These are phyloP conservation scores for Spea bombifrons DNA, from an alignment of 2,113 vertebrate genomes.

Conservation along the genomic window DNA sequence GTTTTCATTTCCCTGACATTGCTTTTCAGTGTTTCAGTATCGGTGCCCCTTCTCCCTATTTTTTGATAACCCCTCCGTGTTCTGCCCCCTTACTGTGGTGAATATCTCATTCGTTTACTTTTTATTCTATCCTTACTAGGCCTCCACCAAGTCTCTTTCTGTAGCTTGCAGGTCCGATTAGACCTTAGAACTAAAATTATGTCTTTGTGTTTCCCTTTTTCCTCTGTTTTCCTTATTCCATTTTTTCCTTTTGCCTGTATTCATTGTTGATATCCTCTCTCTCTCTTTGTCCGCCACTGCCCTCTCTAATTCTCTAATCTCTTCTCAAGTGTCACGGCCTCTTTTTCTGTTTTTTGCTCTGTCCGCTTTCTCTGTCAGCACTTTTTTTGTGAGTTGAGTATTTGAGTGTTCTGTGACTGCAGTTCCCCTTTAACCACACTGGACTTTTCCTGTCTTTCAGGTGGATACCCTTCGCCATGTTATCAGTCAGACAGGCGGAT, in stretches of 20 bases:
- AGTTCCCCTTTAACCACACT: not conserved
- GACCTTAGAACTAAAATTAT: not conserved
- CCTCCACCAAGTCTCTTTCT: not conserved
- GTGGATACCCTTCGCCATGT: conserved; percentile 99
- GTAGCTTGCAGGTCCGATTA: not conserved
- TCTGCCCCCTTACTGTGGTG: too few species aligned
- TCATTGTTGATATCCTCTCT: not conserved
- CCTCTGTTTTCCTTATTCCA: not conserved
- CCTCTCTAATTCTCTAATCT: not conserved
- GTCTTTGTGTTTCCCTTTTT: not conserved
- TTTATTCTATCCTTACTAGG: not conserved
- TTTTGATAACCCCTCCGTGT: too few species aligned
- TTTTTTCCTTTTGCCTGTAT: not conserved
- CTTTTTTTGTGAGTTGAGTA: not conserved
- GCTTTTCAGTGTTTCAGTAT: too few species aligned
- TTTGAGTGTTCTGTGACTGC: not conserved
- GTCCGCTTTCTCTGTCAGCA: not conserved
- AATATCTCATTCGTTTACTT: not conserved
- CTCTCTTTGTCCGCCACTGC: not conserved
- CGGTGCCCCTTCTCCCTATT: too few species aligned
- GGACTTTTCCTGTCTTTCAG: conserved; percentile 69
- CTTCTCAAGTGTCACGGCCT: not conserved
- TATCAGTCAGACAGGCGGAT: conserved; percentile 99
- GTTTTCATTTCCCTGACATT: too few species aligned
- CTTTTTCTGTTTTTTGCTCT: not conserved